phyloP scores from a whole-genome alignment of 2,113 vertebrate genomes.

The Riparia riparia region DNA sequence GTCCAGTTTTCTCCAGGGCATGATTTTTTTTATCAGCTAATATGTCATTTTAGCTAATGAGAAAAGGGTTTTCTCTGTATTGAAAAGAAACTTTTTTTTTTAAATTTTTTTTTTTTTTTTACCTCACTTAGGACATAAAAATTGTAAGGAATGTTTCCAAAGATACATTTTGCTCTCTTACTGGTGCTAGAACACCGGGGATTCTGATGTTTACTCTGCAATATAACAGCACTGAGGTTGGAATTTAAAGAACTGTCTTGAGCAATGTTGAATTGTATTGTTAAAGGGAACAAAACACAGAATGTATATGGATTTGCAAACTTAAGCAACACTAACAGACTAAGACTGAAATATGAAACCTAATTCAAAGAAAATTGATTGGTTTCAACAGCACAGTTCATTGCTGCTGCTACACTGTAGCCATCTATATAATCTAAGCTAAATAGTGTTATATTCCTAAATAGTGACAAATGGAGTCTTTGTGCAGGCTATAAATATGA shows the following conservation, averaged over 20 bases:
- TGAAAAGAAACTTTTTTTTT: background rate
- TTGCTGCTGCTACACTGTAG: constrained; percentile 83
- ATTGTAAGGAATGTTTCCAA: constrained; percentile 63
- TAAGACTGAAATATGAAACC: constrained; percentile 45
- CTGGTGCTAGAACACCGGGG: constrained; percentile 71
- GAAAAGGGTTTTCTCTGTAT: constrained; percentile 18
- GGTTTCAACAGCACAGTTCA: constrained; percentile 63
- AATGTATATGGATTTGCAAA: constrained; percentile 62
- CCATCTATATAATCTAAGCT: constrained; percentile 73
- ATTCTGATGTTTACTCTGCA: constrained; percentile 64
- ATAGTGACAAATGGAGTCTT: constrained; percentile 41
- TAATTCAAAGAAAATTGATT: constrained; percentile 7
- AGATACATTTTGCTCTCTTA: constrained; percentile 64
- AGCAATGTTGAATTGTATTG: constrained; percentile 40
- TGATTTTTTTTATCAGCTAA: constrained; percentile 63
- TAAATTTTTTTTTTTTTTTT: constrained; percentile 59
- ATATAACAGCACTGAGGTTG: constrained; percentile 40
- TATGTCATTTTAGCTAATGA: constrained; percentile 61
- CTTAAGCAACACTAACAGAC: constrained; percentile 40
- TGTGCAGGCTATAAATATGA: constrained; percentile 17
- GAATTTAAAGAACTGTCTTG: constrained; percentile 55
- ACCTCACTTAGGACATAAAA: constrained; percentile 83
- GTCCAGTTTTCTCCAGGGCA: constrained; percentile 48
- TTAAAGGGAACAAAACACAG: constrained; percentile 75
- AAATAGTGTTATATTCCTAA: constrained; percentile 60